Conservation (phyloP, 2,888 invertebrate species). For the Fragum whitleyi region DNA sequence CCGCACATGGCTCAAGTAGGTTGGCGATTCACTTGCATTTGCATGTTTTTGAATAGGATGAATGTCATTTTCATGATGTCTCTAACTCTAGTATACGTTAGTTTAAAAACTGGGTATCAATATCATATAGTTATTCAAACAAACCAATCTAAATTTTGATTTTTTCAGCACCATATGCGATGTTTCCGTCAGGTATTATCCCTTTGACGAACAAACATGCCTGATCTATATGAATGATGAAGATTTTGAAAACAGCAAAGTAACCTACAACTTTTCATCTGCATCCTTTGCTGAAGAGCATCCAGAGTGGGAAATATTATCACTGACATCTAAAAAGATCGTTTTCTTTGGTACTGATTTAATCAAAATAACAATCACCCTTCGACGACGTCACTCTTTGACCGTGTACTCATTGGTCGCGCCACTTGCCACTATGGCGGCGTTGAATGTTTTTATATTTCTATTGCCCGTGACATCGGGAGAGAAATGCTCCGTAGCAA, state of each 20-base stretch:
- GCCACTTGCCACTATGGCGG: not conserved
- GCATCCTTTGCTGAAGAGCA: not conserved
- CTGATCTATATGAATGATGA: not conserved
- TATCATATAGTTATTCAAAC: no score
- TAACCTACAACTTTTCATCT: not conserved
- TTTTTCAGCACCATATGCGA: conserved; percentile 7
- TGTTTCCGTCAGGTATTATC: conserved; percentile 7
- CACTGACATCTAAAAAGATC: not conserved
- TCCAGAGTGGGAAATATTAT: conserved; percentile 1
- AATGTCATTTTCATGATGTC: no score
- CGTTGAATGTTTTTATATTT: not conserved
- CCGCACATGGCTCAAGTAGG: no score
- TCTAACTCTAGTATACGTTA: no score
- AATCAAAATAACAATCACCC: not conserved
- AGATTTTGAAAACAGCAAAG: not conserved
- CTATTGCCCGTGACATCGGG: conserved; percentile 8
- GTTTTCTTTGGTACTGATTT: not conserved
- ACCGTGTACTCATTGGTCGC: not conserved
- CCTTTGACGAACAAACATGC: conserved; percentile 3
- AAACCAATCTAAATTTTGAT: no score
- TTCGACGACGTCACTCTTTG: not conserved
- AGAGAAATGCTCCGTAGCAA: conserved; percentile 13
- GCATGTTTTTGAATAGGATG: no score
- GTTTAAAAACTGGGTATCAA: no score
- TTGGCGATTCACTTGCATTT: no score